Conservation (phyloP, 2,888 invertebrate species). For the Heliconius hortense region DNA sequence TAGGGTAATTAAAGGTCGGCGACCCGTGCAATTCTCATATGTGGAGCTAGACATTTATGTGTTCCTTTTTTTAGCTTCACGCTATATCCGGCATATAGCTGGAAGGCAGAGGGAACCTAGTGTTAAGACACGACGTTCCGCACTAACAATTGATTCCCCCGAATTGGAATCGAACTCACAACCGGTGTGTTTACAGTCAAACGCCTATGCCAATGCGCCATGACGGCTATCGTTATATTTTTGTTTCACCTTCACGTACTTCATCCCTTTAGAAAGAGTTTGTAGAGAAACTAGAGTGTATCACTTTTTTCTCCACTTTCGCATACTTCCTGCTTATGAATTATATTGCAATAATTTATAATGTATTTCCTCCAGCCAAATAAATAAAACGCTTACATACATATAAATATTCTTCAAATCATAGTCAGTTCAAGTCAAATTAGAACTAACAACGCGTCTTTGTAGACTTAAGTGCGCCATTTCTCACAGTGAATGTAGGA, state of each 20-base stretch:
- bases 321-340: background rate
- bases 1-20: constrained; percentile 76
- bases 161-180: too few species aligned
- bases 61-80: background rate
- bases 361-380: background rate
- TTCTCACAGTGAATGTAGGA: background rate
- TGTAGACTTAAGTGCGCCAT: background rate
- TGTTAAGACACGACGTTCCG: too few species aligned
- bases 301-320: background rate
- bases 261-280: too few species aligned
- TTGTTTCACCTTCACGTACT: background rate
- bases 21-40: constrained; percentile 65
- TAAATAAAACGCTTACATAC: background rate
- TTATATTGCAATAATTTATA: background rate
- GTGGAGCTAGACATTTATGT: constrained; percentile 58
- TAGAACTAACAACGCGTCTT: background rate
- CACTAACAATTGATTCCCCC: too few species aligned
- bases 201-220: too few species aligned
- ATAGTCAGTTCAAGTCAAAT: background rate
- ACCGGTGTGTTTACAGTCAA: too few species aligned
- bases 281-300: background rate
- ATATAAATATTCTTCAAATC: background rate
- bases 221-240: background rate
- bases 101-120: too few species aligned
- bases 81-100: too few species aligned